These are phyloP conservation scores for Cirrhinus molitorella DNA, from an alignment of 2,797 vertebrate species.

Conservation along the genomic window DNA sequence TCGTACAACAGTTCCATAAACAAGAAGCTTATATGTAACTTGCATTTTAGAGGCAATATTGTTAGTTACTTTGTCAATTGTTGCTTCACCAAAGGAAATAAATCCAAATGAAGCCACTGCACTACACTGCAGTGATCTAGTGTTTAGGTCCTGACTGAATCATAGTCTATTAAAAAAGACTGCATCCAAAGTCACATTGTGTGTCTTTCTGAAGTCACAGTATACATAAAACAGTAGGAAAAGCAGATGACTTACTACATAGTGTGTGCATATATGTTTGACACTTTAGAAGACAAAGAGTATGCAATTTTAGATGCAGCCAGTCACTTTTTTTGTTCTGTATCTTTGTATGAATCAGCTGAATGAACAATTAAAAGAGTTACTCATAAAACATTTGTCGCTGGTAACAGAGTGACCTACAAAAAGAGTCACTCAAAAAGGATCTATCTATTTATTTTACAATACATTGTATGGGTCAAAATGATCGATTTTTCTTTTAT, in stretches of 20 bases:
- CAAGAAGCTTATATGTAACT: not conserved
- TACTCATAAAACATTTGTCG: not conserved
- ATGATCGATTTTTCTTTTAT: too few relatives aligned
- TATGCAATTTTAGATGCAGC: not conserved
- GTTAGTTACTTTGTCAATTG: not conserved
- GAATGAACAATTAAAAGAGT: not conserved
- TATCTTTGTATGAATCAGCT: not conserved
- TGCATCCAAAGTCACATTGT: not conserved
- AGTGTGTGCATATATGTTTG: not conserved
- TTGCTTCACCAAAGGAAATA: not conserved
- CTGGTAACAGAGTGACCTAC: too few relatives aligned
- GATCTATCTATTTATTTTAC: too few relatives aligned
- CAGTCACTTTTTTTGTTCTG: not conserved
- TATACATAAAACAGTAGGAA: not conserved
- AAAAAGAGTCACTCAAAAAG: not conserved
- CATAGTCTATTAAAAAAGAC: too few relatives aligned
- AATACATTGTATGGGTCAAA: too few relatives aligned
- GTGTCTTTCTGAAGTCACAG: not conserved
- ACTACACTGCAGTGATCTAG: not conserved
- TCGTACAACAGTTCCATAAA: not conserved
- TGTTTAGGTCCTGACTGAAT: not conserved
- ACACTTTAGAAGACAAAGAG: not conserved
- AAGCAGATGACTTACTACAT: not conserved
- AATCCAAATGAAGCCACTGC: not conserved
- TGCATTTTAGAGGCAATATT: not conserved